Evolutionary conservation across 2,113 vertebrate genomes (phyloP).

Genomic region (Mionectes macconnelli): DNA sequence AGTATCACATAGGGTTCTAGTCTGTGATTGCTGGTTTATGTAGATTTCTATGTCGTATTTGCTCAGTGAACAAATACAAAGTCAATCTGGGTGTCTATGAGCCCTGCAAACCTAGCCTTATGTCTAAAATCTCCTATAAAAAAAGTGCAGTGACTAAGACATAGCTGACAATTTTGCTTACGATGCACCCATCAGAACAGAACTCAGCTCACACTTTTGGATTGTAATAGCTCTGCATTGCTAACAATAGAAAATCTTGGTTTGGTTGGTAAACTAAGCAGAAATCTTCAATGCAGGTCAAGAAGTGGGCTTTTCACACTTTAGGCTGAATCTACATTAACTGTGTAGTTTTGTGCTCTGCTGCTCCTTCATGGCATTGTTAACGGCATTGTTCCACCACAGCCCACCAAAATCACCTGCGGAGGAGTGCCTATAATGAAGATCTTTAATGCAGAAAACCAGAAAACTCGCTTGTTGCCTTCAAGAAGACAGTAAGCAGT

Average conservation of each 20-base stretch:
- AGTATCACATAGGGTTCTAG: not conserved
- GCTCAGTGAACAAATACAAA: not conserved
- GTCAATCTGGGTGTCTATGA: not conserved
- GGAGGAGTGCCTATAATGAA: not conserved
- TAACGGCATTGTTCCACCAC: not conserved
- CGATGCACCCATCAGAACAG: not conserved
- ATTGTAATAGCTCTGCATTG: conserved; percentile 2
- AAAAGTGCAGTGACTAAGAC: conserved; percentile 5
- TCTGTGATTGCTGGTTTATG: not conserved
- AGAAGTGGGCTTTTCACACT: not conserved
- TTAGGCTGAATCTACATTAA: not conserved
- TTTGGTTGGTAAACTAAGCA: conserved; percentile 25
- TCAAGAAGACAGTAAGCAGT: not conserved
- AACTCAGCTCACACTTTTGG: not conserved
- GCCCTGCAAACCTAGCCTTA: not conserved
- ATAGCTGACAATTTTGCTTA: conserved; percentile 34
- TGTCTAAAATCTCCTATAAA: not conserved
- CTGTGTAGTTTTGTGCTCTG: not conserved
- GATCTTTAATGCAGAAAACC: not conserved
- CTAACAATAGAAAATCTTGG: conserved; percentile 43
- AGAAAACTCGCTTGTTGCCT: not conserved
- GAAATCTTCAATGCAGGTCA: not conserved
- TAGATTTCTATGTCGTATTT: not conserved
- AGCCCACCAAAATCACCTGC: not conserved
- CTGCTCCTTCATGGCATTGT: not conserved